Evolutionary conservation across 2,797 vertebrate species (phyloP), one percentile per base, ranked within the genome.

Genomic region (Petrocephalus sullivani): DNA sequence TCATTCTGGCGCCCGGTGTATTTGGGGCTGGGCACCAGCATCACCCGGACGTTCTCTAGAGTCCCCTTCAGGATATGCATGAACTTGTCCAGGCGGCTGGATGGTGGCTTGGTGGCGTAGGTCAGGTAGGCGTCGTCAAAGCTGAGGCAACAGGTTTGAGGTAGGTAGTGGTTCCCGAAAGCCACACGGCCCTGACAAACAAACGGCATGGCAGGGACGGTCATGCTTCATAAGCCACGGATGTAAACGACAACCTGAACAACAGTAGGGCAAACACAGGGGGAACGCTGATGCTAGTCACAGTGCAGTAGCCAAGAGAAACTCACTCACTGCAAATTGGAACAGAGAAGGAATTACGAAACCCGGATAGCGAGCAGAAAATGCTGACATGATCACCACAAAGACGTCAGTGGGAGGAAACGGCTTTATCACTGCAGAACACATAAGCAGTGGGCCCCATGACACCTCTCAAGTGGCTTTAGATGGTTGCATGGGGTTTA

Each of bases 51-150:
- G 23, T 99, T 99, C 94, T 99, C 98, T 93, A 99, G 89, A 12
- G 97, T 97, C 64, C 98, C 98, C 92, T 99, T 99, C 89, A 99
- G 94, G 0, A 99, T 99, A 93, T 99, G 98, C 98, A 99, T 99
- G 93, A 97, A 99, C 89, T 98, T 97, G 92, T 99, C 98, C 86
- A 99, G 96, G 91, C 98, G 98, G 94, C 98, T 99, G 9, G 98
- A 99, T 58, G 98, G 98, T 23, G 98, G 98, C 92, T 99, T 99
- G 89, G 98, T 99, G 90, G 98, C 96, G 0, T 99, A 99, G 0
- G 97, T 99, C 92, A 99, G 93, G 93, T 98, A 97, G 89, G 98
- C 98, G 87, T 99, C 98, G 86, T 99, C 98, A 90, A 99, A 99
- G 92, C 98, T 98, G 91, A 99, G 95, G 64, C 98, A 99, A 84